Evolutionary conservation across 2,113 vertebrate genomes (phyloP).

Genomic region (Nicator chloris): DNA sequence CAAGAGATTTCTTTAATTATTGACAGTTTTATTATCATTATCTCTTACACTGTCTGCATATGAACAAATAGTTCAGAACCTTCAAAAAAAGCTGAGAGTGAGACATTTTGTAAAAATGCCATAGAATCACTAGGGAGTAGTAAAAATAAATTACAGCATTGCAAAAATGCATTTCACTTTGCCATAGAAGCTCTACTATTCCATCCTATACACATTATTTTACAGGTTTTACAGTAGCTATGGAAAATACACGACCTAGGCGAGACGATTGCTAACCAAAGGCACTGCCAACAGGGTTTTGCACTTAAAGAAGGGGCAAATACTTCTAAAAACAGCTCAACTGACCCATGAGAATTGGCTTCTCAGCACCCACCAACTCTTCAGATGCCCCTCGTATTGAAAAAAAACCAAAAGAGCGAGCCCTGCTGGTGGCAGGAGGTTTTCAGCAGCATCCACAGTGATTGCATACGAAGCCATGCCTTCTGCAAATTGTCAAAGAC

Average conservation of each 20-base stretch:
- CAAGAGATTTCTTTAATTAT: not conserved
- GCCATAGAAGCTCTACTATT: conserved; percentile 67
- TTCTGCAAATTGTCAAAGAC: conserved; percentile 58
- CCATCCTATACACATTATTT: conserved; percentile 57
- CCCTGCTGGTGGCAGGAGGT: conserved; percentile 37
- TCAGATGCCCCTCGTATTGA: not conserved
- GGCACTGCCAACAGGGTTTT: conserved; percentile 69
- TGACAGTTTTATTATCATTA: conserved; percentile 34
- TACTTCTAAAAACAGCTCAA: not conserved
- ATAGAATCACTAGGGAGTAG: conserved; percentile 30
- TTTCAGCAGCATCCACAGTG: conserved; percentile 74
- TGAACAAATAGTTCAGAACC: conserved; percentile 31
- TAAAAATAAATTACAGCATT: conserved; percentile 69
- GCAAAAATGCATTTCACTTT: conserved; percentile 62
- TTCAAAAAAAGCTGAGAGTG: conserved; percentile 30
- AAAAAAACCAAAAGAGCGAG: conserved; percentile 12
- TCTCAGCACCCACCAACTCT: not conserved
- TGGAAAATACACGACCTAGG: conserved; percentile 19
- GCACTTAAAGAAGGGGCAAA: conserved; percentile 21
- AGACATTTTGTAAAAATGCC: conserved; percentile 52
- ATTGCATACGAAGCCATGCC: conserved; percentile 69
- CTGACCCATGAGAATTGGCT: not conserved
- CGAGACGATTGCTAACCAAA: conserved; percentile 56
- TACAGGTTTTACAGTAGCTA: conserved; percentile 60
- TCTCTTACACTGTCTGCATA: conserved; percentile 39